Evolutionary conservation across 2,797 vertebrate species (phyloP).

Genomic region (Podargus strigoides): DNA sequence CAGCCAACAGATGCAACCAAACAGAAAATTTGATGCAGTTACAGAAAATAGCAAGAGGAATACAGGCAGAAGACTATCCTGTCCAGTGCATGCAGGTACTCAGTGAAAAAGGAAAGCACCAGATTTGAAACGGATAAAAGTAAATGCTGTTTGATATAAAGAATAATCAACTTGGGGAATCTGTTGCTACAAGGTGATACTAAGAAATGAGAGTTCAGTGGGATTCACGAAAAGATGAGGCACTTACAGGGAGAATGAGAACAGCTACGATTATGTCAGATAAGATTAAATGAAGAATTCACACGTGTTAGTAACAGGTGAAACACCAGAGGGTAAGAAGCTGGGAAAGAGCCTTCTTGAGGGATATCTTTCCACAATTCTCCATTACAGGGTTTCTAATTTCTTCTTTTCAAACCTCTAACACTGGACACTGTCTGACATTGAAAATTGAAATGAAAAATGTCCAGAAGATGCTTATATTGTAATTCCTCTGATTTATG

Average conservation of each 20-base stretch:
- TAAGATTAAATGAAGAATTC: neutral
- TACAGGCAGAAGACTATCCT: neutral
- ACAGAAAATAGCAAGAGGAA: neutral
- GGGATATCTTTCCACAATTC: neutral
- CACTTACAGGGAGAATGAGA: neutral
- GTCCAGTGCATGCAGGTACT: neutral
- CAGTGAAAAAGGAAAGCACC: neutral
- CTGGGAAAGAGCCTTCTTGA: neutral
- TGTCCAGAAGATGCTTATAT: neutral
- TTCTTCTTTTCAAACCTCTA: neutral
- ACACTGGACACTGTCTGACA: neutral
- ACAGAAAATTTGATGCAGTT: neutral
- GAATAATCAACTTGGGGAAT: neutral
- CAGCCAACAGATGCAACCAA: neutral
- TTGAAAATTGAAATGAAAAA: neutral
- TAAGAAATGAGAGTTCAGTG: neutral
- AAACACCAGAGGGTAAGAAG: neutral
- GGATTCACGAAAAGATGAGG: neutral
- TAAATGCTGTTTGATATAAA: neutral
- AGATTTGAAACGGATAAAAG: neutral
- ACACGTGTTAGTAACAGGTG: neutral
- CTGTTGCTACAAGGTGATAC: neutral
- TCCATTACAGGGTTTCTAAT: neutral
- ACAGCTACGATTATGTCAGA: neutral
- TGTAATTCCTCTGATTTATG: slow-evolving; percentile 23